Evolutionary conservation across 2,888 invertebrate species (phyloP), one percentile per base, ranked within the genome.

Genomic region (Parnassius smintheus): DNA sequence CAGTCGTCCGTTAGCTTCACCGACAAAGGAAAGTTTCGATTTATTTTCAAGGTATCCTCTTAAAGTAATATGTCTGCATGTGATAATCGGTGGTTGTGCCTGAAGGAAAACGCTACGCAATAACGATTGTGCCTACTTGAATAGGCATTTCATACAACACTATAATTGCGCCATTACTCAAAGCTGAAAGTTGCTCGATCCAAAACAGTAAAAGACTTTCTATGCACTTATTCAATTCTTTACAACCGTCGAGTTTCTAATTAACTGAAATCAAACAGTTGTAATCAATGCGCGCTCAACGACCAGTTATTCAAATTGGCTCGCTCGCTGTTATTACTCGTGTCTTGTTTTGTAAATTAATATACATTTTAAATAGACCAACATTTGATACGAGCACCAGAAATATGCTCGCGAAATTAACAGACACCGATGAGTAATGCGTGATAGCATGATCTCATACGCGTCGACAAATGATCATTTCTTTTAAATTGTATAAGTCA

Each of bases 341-440:
- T 52, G 49, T 67, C 61, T 65, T 50, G 53, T 67, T 71, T 66
- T 63, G 69, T 72, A 67, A 74, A 71, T 73, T 71, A 69, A 72
- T 69, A 70, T 72, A 66, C 70, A 42, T 62, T 68, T 63, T 70
- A 81, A 75, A 82, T 86, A 74, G 87, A 86, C 83, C 86, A 87
- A 77, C 85, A 81, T 75, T 75, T 75, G 71, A 77, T 78, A 75
- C 72, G 70, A 72, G 70, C 71, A 74, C 75, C 75, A 79, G 76
- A 77, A 74, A 76, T 74, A 69, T 71, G 74, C 73, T 71, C 70
- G 75, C 74, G 71, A 80, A 82, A 82, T 80, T 78, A 82, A 81
- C 82, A 80, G 74, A 76, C 70, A 70, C 67, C 70, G 70, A 67
- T 86, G 85, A 86, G 71, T 88, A 86, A 88, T 68, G 67, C 64